phyloP scores from a whole-genome alignment of 1,140 invertebrate genomes.

The Drosophila rufa region DNA sequence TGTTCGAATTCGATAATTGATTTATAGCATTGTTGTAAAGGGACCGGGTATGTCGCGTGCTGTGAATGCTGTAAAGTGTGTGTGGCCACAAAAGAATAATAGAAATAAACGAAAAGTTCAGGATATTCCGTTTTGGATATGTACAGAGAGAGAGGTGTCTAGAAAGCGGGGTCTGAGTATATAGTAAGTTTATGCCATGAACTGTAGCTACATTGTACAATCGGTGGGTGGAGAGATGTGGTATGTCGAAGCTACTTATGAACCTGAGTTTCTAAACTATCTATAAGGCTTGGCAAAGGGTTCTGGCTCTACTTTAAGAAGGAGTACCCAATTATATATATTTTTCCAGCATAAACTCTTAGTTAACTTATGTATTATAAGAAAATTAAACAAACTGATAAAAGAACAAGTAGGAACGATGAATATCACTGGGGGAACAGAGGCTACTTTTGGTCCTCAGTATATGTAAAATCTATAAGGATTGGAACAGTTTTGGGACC shows the following conservation, averaged over 20 bases:
- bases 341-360: no score
- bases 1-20: slow-evolving; percentile 40
- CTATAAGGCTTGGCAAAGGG: background rate
- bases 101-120: slow-evolving; percentile 49
- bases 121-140: slow-evolving; percentile 21
- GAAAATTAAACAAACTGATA: no score
- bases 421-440: no score
- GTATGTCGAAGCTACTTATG: slow-evolving; percentile 10
- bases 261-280: slow-evolving; percentile 3
- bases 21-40: slow-evolving; percentile 82
- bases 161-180: slow-evolving; percentile 27
- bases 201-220: slow-evolving; percentile 22
- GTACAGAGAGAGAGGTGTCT: slow-evolving; percentile 17
- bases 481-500: background rate
- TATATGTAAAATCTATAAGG: no score
- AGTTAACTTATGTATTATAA: no score
- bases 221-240: slow-evolving; percentile 22
- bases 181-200: slow-evolving; percentile 27
- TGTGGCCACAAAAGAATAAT: slow-evolving; percentile 69
- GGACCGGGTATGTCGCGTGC: slow-evolving; percentile 81
- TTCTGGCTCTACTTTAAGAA: background rate
- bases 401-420: no score
- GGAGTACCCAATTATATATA: background rate
- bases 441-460: no score
- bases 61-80: slow-evolving; percentile 83